Percentiles rank a stretch among this genome's conserved stretches.
These are phyloP conservation scores for Chrysopa pallens DNA, from an alignment of 1,140 invertebrate species.

Conservation along the genomic window DNA sequence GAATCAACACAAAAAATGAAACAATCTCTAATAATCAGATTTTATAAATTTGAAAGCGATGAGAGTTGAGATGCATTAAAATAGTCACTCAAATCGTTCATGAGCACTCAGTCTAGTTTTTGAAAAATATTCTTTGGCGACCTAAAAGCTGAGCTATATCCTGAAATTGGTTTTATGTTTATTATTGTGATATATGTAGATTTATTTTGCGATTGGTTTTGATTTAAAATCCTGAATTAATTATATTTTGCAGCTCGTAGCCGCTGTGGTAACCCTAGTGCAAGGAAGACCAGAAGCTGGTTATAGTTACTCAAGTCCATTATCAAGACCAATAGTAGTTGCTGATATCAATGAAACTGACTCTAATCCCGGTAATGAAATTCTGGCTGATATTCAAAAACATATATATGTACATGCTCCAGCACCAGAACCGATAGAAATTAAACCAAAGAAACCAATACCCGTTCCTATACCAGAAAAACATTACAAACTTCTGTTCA, in stretches of 20 bases:
- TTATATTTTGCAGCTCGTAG: slow-evolving; percentile 11
- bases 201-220: no score
- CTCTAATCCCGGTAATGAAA: slow-evolving; percentile 8
- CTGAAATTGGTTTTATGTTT: no score
- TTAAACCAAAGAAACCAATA: slow-evolving; percentile 42
- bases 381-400: background rate
- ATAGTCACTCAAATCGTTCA: no score
- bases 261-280: slow-evolving; percentile 11
- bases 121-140: no score
- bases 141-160: no score
- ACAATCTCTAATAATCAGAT: no score
- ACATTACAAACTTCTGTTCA: slow-evolving; percentile 76
- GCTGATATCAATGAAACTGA: slow-evolving; percentile 9
- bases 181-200: no score
- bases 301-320: slow-evolving; percentile 11
- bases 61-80: no score
- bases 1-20: no score
- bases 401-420: slow-evolving; percentile 77
- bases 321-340: slow-evolving; percentile 4
- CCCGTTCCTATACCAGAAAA: slow-evolving; percentile 41
- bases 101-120: no score
- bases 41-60: no score
- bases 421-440: slow-evolving; percentile 37
- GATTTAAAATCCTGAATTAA: no score
- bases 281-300: slow-evolving; percentile 17